Evolutionary conservation across 2,113 vertebrate genomes (phyloP).

Genomic region (Clinocottus analis): DNA sequence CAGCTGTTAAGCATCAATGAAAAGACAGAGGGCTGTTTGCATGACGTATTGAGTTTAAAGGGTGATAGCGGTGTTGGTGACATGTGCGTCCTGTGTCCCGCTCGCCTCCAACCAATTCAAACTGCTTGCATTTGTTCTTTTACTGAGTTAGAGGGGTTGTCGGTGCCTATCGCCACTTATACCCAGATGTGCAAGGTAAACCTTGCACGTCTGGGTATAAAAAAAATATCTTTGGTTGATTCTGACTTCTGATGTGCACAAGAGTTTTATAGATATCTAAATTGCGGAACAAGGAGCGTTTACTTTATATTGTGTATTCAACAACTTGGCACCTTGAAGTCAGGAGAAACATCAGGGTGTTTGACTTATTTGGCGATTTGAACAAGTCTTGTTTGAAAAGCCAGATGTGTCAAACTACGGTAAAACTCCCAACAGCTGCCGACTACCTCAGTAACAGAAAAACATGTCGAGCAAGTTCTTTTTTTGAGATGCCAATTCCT

Average conservation of each 20-base stretch:
- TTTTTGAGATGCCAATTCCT: not conserved
- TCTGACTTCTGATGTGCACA: not conserved
- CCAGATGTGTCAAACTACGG: not conserved
- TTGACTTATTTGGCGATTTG: not conserved
- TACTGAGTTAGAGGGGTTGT: constrained; percentile 31
- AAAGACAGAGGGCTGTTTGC: constrained; percentile 82
- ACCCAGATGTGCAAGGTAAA: not conserved
- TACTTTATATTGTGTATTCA: not conserved
- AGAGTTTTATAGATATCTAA: not conserved
- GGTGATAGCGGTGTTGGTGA: constrained; percentile 56
- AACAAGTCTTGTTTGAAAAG: not conserved
- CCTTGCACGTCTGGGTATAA: no score
- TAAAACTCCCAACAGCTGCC: constrained; percentile 3
- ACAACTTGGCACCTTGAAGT: not conserved
- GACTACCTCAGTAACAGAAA: constrained; percentile 43
- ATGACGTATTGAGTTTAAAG: constrained; percentile 75
- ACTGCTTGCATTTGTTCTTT: constrained; percentile 49
- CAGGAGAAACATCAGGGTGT: not conserved
- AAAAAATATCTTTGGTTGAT: not conserved
- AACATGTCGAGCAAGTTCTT: constrained; percentile 39
- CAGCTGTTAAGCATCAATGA: constrained; percentile 82
- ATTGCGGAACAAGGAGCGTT: not conserved
- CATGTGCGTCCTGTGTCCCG: constrained; percentile 65
- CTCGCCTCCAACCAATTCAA: constrained; percentile 35
- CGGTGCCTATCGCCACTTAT: not conserved